A percentile compares a stretch with the other conserved stretches of the same genome.
Evolutionary conservation across 2,888 invertebrate genomes (phyloP).

Genomic region (Chalcosyrphus nemorum): DNA sequence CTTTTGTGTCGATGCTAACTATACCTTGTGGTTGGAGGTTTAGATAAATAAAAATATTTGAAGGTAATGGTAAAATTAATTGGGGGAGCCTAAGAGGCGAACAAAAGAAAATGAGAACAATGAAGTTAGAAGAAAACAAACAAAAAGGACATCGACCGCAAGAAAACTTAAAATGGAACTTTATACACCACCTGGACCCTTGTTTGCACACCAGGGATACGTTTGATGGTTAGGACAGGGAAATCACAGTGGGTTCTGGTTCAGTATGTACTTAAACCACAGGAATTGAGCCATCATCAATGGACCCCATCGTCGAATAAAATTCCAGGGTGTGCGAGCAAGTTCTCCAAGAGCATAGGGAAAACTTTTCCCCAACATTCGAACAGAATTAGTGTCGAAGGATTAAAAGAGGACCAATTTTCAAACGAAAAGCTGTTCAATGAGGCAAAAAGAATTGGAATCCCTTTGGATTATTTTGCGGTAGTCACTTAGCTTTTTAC

Average conservation of each 20-base stretch:
- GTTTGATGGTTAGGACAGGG: neutral
- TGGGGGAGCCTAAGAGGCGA: neutral
- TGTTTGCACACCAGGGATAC: neutral
- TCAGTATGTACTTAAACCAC: neutral
- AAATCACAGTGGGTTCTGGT: neutral
- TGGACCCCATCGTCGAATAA: too few species aligned
- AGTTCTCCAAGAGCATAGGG: too few species aligned
- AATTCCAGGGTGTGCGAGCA: too few species aligned
- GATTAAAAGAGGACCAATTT: too few species aligned
- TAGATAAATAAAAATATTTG: conserved; percentile 19
- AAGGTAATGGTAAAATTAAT: neutral
- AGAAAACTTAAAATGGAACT: neutral
- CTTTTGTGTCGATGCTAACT: neutral
- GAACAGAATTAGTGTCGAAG: too few species aligned
- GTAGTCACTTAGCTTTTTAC: too few species aligned
- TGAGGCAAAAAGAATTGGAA: too few species aligned
- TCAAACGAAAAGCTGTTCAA: too few species aligned
- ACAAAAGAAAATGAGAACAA: neutral
- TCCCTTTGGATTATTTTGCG: too few species aligned
- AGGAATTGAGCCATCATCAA: neutral
- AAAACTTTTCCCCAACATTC: too few species aligned
- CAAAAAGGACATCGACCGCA: neutral
- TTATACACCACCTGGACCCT: neutral
- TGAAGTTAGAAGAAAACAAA: neutral
- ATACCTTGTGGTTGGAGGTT: conserved; percentile 14